These are phyloP conservation scores for Crocuta crocuta DNA, from an alignment of 2,113 vertebrate species.

Conservation along the genomic window DNA sequence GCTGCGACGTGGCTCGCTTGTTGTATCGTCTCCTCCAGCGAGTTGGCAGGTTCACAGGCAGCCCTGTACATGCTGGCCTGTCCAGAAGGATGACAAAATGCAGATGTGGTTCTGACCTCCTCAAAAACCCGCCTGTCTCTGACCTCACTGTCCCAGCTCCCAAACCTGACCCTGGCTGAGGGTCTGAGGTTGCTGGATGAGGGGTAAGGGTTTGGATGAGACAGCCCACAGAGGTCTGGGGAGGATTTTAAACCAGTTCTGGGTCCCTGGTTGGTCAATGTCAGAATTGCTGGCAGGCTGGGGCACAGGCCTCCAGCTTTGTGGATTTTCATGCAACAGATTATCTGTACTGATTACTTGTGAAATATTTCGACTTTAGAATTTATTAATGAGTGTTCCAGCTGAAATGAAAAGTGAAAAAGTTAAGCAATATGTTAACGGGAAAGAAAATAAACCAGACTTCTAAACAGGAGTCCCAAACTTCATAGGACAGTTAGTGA, in stretches of 20 bases:
- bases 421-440: slow-evolving; percentile 13
- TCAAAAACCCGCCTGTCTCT: background rate
- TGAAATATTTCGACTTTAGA: slow-evolving; percentile 25
- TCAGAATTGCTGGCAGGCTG: background rate
- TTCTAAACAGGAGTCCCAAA: background rate
- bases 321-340: background rate
- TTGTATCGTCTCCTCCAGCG: background rate
- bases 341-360: background rate
- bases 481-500: no score
- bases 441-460: background rate
- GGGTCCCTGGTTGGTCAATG: background rate
- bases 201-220: background rate
- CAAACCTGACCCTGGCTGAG: background rate
- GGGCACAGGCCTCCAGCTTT: background rate
- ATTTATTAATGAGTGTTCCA: slow-evolving; percentile 14
- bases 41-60: background rate
- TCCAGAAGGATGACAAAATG: slow-evolving; percentile 42
- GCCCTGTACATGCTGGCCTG: background rate
- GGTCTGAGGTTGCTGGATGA: background rate
- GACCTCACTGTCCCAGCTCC: background rate
- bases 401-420: slow-evolving; percentile 52
- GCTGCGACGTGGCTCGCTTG: background rate
- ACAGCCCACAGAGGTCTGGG: background rate
- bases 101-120: slow-evolving; percentile 2
- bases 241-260: background rate